These are phyloP conservation scores for Tamandua tetradactyla DNA, from an alignment of 2,797 vertebrate genomes.

Conservation along the genomic window DNA sequence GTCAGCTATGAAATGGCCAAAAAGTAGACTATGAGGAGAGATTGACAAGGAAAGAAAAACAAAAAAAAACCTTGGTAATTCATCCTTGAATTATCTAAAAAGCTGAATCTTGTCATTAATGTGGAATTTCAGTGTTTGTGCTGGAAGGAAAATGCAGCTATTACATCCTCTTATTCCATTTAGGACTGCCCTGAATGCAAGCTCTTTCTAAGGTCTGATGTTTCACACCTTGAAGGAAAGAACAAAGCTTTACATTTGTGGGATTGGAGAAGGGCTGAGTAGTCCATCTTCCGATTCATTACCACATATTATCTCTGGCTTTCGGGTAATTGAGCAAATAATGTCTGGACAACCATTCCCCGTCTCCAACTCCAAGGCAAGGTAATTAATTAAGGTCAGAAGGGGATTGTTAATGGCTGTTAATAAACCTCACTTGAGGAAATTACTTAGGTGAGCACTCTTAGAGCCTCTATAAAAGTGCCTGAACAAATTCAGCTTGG, in stretches of 20 bases:
- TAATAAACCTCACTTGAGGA: slow-evolving; percentile 82
- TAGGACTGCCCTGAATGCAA: neutral
- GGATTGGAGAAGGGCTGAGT: neutral
- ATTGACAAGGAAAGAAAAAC: neutral
- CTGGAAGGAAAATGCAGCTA: slow-evolving; percentile 2
- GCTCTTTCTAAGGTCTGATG: neutral
- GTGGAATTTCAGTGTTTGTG: slow-evolving; percentile 30
- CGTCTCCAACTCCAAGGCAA: slow-evolving; percentile 76
- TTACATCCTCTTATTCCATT: neutral
- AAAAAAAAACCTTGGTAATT: neutral
- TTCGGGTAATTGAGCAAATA: slow-evolving; percentile 85
- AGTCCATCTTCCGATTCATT: slow-evolving; percentile 74
- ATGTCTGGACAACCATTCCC: slow-evolving; percentile 80
- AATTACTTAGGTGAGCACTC: slow-evolving; percentile 71
- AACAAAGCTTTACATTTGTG: neutral
- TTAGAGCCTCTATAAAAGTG: slow-evolving; percentile 61
- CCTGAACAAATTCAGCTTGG: slow-evolving; percentile 8
- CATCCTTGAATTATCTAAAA: neutral
- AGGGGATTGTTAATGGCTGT: slow-evolving; percentile 79
- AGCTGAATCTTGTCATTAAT: neutral
- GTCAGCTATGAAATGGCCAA: neutral
- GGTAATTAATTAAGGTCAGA: slow-evolving; percentile 85
- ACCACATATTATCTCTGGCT: slow-evolving; percentile 78
- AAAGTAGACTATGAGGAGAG: neutral
- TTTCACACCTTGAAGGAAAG: neutral